Conservation (phyloP, 2,113 vertebrate species). For the Cardinalis cardinalis region DNA sequence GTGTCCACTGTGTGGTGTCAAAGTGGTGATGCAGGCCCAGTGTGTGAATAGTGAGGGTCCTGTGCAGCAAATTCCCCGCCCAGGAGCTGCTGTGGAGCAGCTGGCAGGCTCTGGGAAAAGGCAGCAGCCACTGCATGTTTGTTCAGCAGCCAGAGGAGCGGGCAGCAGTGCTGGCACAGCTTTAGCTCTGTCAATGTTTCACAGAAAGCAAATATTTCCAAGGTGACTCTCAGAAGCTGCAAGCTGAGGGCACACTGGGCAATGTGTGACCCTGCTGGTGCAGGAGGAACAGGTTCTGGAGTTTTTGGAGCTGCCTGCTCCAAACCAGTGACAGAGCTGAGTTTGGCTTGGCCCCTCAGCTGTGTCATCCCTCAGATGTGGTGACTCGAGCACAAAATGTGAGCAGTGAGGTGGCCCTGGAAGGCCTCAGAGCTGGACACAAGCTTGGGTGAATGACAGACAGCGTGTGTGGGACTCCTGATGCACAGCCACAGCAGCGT, state of each 20-base stretch:
- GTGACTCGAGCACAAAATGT: rapidly evolving
- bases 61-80: rapidly evolving
- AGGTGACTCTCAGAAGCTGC: neutral
- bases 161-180: neutral
- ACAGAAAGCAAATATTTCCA: neutral
- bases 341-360: neutral
- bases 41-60: rapidly evolving
- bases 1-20: neutral
- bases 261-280: rapidly evolving
- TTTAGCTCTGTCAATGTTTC: neutral
- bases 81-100: rapidly evolving
- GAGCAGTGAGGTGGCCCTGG: neutral
- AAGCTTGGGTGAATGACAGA: neutral
- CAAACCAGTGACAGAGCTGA: neutral
- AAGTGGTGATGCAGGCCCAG: neutral
- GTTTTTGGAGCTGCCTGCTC: neutral
- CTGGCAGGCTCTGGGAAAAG: neutral
- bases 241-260: rapidly evolving
- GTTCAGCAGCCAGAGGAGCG: rapidly evolving
- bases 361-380: rapidly evolving
- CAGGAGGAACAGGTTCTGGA: neutral
- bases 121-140: neutral
- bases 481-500: rapidly evolving
- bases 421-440: rapidly evolving
- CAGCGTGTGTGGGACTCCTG: neutral